Conservation (phyloP, 1,140 invertebrate genomes). For the Zaprionus nigranus region DNA sequence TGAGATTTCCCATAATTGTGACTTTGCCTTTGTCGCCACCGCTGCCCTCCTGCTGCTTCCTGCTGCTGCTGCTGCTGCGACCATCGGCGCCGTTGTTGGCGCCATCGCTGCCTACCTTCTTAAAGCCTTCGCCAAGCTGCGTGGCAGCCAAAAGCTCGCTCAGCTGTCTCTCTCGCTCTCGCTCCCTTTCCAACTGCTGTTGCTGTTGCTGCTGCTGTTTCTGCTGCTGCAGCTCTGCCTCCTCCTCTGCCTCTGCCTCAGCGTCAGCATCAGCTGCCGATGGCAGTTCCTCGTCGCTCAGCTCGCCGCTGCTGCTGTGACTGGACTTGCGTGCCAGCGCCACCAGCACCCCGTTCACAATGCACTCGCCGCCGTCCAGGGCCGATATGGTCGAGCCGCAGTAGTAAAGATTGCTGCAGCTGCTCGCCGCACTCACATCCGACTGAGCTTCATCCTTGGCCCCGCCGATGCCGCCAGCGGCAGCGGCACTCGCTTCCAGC, state of each 20-base stretch:
- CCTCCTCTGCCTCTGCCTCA: not conserved
- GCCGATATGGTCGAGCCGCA: slow-evolving; percentile 86
- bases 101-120: slow-evolving; percentile 71
- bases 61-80: slow-evolving; percentile 17
- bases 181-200: slow-evolving; percentile 22
- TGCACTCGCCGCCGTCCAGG: slow-evolving; percentile 86
- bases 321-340: slow-evolving; percentile 87
- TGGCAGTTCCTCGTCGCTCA: slow-evolving; percentile 86
- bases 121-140: slow-evolving; percentile 62
- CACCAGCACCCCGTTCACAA: slow-evolving; percentile 84
- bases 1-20: slow-evolving; percentile 77
- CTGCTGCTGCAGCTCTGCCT: slow-evolving; percentile 20
- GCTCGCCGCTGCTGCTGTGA: slow-evolving; percentile 86
- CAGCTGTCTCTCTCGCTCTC: slow-evolving; percentile 47
- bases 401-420: slow-evolving; percentile 87
- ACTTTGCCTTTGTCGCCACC: slow-evolving; percentile 43
- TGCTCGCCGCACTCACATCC: slow-evolving; percentile 87
- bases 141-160: slow-evolving; percentile 70
- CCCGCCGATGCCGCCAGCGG: slow-evolving; percentile 45
- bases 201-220: slow-evolving; percentile 13
- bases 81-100: slow-evolving; percentile 16
- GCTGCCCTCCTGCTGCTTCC: slow-evolving; percentile 14
- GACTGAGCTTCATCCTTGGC: slow-evolving; percentile 83
- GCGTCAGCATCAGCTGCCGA: not conserved
- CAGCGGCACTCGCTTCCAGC: slow-evolving; percentile 65